These are phyloP conservation scores for Ruditapes philippinarum DNA, from an alignment of 1,140 invertebrate species.

Conservation along the genomic window DNA sequence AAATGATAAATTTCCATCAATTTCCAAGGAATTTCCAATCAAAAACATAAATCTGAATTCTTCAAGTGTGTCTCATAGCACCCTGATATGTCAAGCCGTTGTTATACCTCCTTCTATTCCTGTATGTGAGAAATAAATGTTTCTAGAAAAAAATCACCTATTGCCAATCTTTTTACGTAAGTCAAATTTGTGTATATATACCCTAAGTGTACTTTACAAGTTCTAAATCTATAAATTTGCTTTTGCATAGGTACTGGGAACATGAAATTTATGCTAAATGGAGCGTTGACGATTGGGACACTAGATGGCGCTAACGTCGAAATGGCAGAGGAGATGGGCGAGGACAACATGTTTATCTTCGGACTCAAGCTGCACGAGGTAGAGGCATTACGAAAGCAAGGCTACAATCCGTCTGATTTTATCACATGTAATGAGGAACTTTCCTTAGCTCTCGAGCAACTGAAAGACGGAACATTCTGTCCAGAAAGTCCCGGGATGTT, in stretches of 20 bases:
- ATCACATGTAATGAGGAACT: constrained; percentile 96
- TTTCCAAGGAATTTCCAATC: no score
- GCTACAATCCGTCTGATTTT: constrained; percentile 96
- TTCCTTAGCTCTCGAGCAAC: constrained; percentile 97
- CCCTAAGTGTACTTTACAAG: no score
- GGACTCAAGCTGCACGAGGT: constrained; percentile 98
- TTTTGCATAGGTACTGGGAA: constrained; percentile 90
- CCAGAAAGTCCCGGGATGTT: constrained; percentile 96
- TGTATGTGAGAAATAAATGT: no score
- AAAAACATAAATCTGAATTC: no score
- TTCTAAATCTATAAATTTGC: not conserved
- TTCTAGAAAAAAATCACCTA: no score
- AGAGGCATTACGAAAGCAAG: constrained; percentile 90
- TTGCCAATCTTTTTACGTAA: no score
- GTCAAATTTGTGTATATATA: no score
- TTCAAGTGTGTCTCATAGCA: no score
- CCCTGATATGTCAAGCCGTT: no score
- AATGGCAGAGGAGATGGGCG: constrained; percentile 99
- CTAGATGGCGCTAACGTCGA: constrained; percentile 99
- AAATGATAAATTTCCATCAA: no score
- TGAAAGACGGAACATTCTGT: constrained; percentile 97
- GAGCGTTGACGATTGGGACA: constrained; percentile 98
- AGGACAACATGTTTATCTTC: constrained; percentile 99
- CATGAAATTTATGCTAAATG: constrained; percentile 98
- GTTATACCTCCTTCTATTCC: no score